Base-by-base conservation (phyloP, 2,797 vertebrate genomes). In the Malurus splendens region DNA sequence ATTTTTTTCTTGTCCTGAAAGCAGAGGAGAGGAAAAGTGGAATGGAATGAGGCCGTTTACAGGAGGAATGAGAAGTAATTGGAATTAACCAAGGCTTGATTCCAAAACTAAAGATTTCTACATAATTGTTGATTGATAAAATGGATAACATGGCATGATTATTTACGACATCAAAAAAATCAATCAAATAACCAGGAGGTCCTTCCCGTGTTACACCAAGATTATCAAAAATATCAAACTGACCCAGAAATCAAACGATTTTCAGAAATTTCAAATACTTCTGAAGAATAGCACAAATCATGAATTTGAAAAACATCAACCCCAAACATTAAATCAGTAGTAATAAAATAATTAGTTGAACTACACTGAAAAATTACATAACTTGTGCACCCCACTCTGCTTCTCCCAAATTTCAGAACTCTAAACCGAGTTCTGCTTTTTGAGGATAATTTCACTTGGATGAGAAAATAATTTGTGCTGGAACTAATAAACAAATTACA, bases 131-230 rank as follows among this genome's bases (percentile, higher is more conserved):
- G 4, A 10, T 75, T 80, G 44, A 70, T 56, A 22, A 62, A 74
- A 48, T 13, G 4, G 12, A 41, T 32, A 47, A 54, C 23, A 25
- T 3, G 1, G 6, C 20, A 48, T 0, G 0, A 4, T n/a, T 87
- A 38, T 10, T 39, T 38, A 16, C 2, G 11, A 45, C 2, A 51
- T 6, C 17, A 82, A 51, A 41, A 80, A 80, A 59, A 60, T 18
- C 2, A 3, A 41, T 55, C 14, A 73, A 45, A 44, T 30, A 75
- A 52, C 8, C 22, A 65, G 20, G 4, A 39, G 3, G 8, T 30
- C 20, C 15, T 74, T 83, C 17, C 47, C 56, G 5, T 30, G 3
- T 38, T 56, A 20, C 10, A 85, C 4, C 12, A 71, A n/a, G 18
- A 66, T 62, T 71, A 33, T 52, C 17, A 74, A 61, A 88, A 72